Base-by-base conservation (phyloP, 2,113 vertebrate genomes). In the Lethenteron camtschaticum region DNA sequence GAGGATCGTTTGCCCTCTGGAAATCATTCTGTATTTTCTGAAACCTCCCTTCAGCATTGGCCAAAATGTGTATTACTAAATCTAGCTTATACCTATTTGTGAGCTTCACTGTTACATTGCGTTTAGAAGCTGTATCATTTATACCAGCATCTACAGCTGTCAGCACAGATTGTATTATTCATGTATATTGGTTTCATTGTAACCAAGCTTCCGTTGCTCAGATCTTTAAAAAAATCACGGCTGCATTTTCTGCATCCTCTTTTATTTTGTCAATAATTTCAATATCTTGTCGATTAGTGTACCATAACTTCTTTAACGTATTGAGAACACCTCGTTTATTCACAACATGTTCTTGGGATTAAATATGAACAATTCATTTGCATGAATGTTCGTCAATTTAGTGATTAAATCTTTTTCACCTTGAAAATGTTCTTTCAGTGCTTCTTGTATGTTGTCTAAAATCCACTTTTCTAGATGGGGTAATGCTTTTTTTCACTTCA, bases 31-130 rank as follows among this genome's bases (percentile, higher is more conserved):
- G 80, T 57, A 82, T 74, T 11, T 72, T 3, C 69, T 75, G 74
- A 71, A 85, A 79, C 41, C 24, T 78, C 1, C 5, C 2, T 0
- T 18, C 73, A 68, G 80, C 77, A 55, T 1, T 70, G 57, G 1
- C 16, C 20, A 79, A 82, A 9, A 85, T n/a, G 76, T 79, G 80
- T 1, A 74, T 70, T 55, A 73, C 69, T 1, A 76, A 73, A 12
- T 83, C 78, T 4, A 77, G 72, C 12, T 1, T 66, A 11, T 79
- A 81, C 1, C 66, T 69, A 8, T 2, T 76, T 58, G 73, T 81
- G 18, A 82, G 74, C 8, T 11, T 2, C 68, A 71, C 75, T 2
- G 3, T 72, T 2, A 72, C 55, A 8, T 76, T 75, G 14, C 68
- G 41, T 68, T 73, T 24, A 55, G 74, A 72, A 0, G 24, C 24